Conservation (phyloP, 2,797 vertebrate species). For the Falco cherrug region DNA sequence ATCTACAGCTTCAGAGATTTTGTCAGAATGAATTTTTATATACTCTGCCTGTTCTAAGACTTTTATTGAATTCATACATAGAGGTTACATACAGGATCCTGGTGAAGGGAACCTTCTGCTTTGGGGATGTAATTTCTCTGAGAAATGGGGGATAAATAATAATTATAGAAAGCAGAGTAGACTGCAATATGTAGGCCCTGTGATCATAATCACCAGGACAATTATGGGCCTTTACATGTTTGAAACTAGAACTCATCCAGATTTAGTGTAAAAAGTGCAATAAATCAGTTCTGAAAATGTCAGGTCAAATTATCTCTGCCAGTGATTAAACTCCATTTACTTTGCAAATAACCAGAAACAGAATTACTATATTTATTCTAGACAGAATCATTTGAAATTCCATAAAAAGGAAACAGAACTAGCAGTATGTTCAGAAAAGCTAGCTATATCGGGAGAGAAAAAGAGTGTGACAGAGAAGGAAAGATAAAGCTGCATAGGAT, state of each 20-base stretch:
- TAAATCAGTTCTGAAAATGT: slow-evolving; percentile 75
- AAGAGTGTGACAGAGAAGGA: neutral
- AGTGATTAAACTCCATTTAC: slow-evolving; percentile 70
- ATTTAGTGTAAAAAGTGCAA: slow-evolving; percentile 67
- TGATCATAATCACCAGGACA: slow-evolving; percentile 62
- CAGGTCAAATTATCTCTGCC: slow-evolving; percentile 60
- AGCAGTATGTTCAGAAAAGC: neutral
- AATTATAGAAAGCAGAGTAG: slow-evolving; percentile 51
- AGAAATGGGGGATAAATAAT: slow-evolving; percentile 58
- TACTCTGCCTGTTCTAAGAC: neutral
- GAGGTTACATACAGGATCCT: neutral
- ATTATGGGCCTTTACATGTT: slow-evolving; percentile 66
- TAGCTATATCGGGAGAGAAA: neutral
- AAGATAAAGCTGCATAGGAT: neutral
- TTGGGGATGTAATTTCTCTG: slow-evolving; percentile 28
- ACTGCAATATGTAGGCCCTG: slow-evolving; percentile 21
- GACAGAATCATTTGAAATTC: slow-evolving; percentile 22
- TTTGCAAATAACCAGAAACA: slow-evolving; percentile 66
- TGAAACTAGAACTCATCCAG: slow-evolving; percentile 69
- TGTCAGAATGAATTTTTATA: neutral
- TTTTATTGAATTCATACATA: neutral
- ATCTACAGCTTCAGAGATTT: neutral
- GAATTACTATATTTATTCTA: slow-evolving; percentile 55
- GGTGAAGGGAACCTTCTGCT: slow-evolving; percentile 11
- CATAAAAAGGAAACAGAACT: neutral